Base-by-base conservation (phyloP, 1,140 invertebrate genomes). In the Odontomachus brunneus region DNA sequence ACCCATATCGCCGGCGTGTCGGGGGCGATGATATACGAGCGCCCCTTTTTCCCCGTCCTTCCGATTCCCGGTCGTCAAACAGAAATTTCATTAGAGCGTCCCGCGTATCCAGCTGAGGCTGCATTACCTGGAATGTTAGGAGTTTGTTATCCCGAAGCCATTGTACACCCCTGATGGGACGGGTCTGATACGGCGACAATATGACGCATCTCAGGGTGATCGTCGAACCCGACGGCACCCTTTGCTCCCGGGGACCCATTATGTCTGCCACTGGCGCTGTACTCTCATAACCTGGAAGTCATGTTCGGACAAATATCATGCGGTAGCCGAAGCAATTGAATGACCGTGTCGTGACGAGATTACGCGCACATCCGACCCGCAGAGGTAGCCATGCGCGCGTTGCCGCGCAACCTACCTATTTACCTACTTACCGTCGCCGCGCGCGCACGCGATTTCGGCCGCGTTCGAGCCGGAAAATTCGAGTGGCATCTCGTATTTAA, bases 201-300 rank as follows among this genome's bases (percentile, higher is more conserved):
- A 94, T 91, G 87, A 94, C 92, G 91, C 94, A 95, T 83, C 93
- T 94, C 67, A 95, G 89, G 83, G 92, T 94, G 86, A 94, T 92
- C 48, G 93, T 94, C 75, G 94, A 93, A 55, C 94, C 94, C 44
- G 92, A 89, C 63, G 91, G 85, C 67, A 94, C 92, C 72, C 91
- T 91, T 82, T 93, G 93, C 86, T 94, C 94, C 55, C 92, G 88
- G 2, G 94, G 94, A 57, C 94, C 94, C 89, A 93, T 92, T 88
- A 94, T 94, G 9, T 91, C 85, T 55, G 94, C 93, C 38, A 94
- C 92, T 26, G 93, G 93, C 53, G 93, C 93, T 14, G 93, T 94
- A 80, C 92, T 94, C 87, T 94, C 93, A 80, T 93, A 94, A 89
- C 93, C 93, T 94, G 88, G 78, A 91, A 92, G 84, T 85, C 82